These are phyloP conservation scores for Calephelis perditalis DNA, from an alignment of 2,888 invertebrate species.

Conservation along the genomic window DNA sequence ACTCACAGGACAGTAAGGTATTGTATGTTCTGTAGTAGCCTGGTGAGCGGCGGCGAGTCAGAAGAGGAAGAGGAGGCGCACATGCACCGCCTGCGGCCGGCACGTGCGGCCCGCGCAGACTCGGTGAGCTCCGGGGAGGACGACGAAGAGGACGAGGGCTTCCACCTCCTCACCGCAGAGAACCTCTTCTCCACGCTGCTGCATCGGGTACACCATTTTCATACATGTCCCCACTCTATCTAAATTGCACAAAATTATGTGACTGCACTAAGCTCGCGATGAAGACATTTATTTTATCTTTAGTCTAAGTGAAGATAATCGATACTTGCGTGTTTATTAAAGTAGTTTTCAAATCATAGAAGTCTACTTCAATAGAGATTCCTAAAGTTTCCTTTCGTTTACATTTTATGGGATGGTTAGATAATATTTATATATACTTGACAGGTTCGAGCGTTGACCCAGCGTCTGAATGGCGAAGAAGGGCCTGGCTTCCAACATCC, in stretches of 20 bases:
- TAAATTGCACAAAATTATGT: no score
- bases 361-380: no score
- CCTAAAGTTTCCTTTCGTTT: no score
- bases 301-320: no score
- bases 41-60: slow-evolving; percentile 83
- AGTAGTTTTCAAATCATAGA: no score
- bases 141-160: slow-evolving; percentile 93
- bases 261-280: no score
- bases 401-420: no score
- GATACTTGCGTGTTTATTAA: no score
- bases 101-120: slow-evolving; percentile 85
- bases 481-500: slow-evolving; percentile 75
- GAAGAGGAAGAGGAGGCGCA: slow-evolving; percentile 84
- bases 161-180: slow-evolving; percentile 94
- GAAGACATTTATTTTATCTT: no score
- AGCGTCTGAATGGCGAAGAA: slow-evolving; percentile 90
- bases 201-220: slow-evolving; percentile 79
- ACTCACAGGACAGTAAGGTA: neutral
- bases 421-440: neutral
- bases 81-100: slow-evolving; percentile 84
- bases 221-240: no score
- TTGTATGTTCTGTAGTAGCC: slow-evolving; percentile 54
- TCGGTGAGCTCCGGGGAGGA: slow-evolving; percentile 93
- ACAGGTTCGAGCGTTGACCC: slow-evolving; percentile 89
- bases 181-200: slow-evolving; percentile 92